Evolutionary conservation across 2,113 vertebrate species (phyloP).

Genomic region (Atlantisia rogersi): DNA sequence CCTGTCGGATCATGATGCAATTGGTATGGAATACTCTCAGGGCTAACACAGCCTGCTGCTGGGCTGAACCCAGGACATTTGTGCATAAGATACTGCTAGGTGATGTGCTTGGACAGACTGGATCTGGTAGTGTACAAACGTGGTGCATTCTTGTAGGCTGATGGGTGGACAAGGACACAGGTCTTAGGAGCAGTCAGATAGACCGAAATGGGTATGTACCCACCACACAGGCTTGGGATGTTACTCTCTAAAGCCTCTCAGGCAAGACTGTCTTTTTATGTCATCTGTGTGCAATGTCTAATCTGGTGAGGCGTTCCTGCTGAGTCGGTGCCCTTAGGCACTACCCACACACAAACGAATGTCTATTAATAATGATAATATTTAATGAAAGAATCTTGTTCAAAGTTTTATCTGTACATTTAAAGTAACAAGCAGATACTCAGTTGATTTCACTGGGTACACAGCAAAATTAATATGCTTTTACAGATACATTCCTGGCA

Average conservation of each 20-base stretch:
- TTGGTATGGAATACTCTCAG: too few species aligned
- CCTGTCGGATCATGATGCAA: too few species aligned
- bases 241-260: not conserved
- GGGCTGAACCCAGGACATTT: too few species aligned
- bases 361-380: conserved; percentile 52
- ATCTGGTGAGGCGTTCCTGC: not conserved
- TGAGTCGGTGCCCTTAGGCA: conserved; percentile 4
- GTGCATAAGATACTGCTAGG: accelerated
- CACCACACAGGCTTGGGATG: not conserved
- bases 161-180: not conserved
- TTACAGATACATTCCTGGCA: not conserved
- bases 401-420: not conserved
- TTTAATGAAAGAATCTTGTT: conserved; percentile 25
- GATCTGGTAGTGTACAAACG: not conserved
- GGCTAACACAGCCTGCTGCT: too few species aligned
- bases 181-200: not conserved
- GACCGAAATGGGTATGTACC: accelerated
- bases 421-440: not conserved
- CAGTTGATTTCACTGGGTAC: not conserved
- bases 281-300: not conserved
- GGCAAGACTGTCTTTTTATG: not conserved
- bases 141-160: not conserved
- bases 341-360: conserved; percentile 19
- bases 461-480: not conserved
- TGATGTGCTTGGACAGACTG: not conserved